These are phyloP conservation scores for Dromococcyx pavoninus DNA, from an alignment of 2,797 vertebrate genomes.

Conservation along the genomic window DNA sequence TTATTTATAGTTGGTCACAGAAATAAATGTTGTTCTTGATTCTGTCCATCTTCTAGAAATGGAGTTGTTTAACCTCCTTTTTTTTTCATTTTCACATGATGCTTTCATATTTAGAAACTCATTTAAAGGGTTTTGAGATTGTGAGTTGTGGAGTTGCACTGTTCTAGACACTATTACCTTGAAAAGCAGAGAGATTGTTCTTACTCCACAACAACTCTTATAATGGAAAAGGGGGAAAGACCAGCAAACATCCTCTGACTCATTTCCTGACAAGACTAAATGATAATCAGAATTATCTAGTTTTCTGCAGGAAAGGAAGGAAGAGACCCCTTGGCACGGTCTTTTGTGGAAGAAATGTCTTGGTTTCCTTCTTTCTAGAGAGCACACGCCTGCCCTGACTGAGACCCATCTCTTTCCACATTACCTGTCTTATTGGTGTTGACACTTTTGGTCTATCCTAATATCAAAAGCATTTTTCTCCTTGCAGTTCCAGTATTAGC, in stretches of 20 bases:
- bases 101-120: not conserved
- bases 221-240: not conserved
- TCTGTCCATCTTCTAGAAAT: not conserved
- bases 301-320: slow-evolving; percentile 38
- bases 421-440: slow-evolving; percentile 1
- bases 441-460: slow-evolving; percentile 1
- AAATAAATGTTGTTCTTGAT: not conserved
- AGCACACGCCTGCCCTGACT: not conserved
- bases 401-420: not conserved
- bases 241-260: not conserved
- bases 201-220: not conserved
- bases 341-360: not conserved
- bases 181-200: not conserved
- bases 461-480: not conserved
- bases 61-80: not conserved
- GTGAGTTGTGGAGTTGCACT: not conserved
- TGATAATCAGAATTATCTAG: slow-evolving; percentile 25
- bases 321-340: slow-evolving; percentile 4
- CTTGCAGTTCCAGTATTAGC: not conserved
- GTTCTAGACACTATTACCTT: not conserved
- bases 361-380: slow-evolving; percentile 28
- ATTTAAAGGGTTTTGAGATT: not conserved
- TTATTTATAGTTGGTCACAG: not conserved
- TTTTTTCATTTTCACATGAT: not conserved
- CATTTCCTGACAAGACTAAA: slow-evolving; percentile 15